Conservation (phyloP, 2,888 invertebrate genomes). For the Mylabris sibirica region DNA sequence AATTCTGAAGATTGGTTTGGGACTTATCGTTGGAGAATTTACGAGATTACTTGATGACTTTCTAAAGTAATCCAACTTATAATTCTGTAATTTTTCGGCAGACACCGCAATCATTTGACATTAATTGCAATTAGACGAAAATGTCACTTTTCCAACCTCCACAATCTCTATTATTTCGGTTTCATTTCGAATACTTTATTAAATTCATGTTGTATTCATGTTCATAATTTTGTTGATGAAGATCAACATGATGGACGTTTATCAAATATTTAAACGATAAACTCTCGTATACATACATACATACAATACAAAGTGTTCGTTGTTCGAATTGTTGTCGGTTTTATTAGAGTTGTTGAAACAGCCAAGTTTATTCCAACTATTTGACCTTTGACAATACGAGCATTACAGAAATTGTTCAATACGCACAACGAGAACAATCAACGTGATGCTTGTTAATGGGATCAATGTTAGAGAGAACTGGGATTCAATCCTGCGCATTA, state of each 20-base stretch:
- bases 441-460: constrained; percentile 53
- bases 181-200: neutral
- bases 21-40: neutral
- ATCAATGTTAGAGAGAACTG: constrained; percentile 54
- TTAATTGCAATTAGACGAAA: neutral
- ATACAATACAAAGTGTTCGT: neutral
- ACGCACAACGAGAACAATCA: constrained; percentile 49
- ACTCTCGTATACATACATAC: no score
- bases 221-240: neutral
- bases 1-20: neutral
- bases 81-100: neutral
- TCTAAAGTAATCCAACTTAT: neutral
- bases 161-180: no score
- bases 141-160: no score
- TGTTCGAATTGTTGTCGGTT: neutral
- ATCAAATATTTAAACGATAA: neutral
- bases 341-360: neutral
- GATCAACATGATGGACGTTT: neutral
- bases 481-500: constrained; percentile 56
- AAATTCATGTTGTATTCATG: neutral
- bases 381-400: constrained; percentile 16
- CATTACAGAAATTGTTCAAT: constrained; percentile 35
- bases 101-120: neutral
- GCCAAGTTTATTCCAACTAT: neutral
- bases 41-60: neutral